Conservation (phyloP, 1,140 invertebrate species). For the Drosophila watanabei region DNA sequence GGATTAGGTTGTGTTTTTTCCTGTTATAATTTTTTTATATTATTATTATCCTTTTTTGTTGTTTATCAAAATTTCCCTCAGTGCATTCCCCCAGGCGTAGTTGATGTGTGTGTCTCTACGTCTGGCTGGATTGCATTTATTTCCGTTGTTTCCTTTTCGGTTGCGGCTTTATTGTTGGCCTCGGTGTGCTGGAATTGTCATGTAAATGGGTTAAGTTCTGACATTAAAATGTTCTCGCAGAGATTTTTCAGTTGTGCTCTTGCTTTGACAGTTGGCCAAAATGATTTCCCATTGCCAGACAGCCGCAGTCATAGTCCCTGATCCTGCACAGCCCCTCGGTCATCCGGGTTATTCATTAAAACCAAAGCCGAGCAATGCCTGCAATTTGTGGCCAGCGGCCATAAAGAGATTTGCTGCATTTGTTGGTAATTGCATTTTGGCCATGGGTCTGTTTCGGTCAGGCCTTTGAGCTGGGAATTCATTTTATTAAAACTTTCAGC, state of each 20-base stretch:
- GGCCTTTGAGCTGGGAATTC: constrained; percentile 19
- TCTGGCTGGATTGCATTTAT: constrained; percentile 40
- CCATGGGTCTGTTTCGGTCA: constrained; percentile 4
- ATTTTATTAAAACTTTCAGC: constrained; percentile 18
- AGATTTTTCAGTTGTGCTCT: constrained; percentile 53
- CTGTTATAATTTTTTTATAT: not conserved
- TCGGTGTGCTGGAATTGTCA: constrained; percentile 64
- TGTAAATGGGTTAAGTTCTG: constrained; percentile 81
- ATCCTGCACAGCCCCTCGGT: constrained; percentile 2
- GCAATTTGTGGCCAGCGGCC: constrained; percentile 24
- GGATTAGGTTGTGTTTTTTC: not conserved
- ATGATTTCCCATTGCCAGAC: constrained; percentile 43
- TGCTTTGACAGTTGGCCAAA: constrained; percentile 45
- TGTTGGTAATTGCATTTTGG: constrained; percentile 50
- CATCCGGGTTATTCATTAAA: constrained; percentile 48
- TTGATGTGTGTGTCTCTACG: constrained; percentile 25
- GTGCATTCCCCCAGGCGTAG: constrained; percentile 1
- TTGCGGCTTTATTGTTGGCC: constrained; percentile 48
- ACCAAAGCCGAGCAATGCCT: constrained; percentile 33
- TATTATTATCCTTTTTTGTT: not conserved
- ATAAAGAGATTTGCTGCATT: constrained; percentile 49
- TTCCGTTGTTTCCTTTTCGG: constrained; percentile 43
- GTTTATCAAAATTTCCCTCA: not conserved
- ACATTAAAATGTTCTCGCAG: constrained; percentile 68
- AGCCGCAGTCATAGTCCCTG: constrained; percentile 11